Conservation (phyloP, 2,797 vertebrate species). For the Toxotes lorentzi region DNA sequence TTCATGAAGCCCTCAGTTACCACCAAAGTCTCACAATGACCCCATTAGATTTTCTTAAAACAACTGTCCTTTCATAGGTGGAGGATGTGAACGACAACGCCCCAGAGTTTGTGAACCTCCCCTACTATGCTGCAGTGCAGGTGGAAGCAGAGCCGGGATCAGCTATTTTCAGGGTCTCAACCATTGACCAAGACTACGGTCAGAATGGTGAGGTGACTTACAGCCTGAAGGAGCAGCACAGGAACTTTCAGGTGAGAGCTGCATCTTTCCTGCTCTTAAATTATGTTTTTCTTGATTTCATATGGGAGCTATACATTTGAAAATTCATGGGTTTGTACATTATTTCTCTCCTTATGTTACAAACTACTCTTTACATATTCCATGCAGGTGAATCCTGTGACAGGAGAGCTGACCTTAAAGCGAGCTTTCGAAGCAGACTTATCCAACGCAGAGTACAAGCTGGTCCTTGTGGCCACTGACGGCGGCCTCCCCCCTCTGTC, state of each 20-base stretch:
- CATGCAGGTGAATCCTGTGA: conserved; percentile 80
- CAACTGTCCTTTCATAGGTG: conserved; percentile 72
- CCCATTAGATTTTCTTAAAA: background rate
- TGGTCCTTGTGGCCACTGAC: conserved; percentile 92
- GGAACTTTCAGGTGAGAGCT: conserved; percentile 89
- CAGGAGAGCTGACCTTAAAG: conserved; percentile 91
- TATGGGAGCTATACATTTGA: background rate
- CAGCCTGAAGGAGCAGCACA: conserved; percentile 89
- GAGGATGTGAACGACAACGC: conserved; percentile 95
- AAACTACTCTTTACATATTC: conserved; percentile 8
- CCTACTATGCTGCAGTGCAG: conserved; percentile 94
- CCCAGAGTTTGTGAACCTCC: conserved; percentile 94
- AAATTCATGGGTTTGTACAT: background rate
- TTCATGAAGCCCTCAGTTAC: background rate
- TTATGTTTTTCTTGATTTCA: background rate
- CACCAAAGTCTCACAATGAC: background rate
- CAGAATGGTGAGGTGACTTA: conserved; percentile 92
- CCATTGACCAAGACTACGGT: conserved; percentile 90
- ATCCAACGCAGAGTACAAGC: conserved; percentile 90
- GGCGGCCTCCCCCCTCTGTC: conserved; percentile 90
- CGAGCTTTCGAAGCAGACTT: conserved; percentile 89
- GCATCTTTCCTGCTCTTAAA: background rate
- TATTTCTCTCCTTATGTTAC: background rate
- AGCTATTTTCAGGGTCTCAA: conserved; percentile 88
- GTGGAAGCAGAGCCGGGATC: conserved; percentile 91